Evolutionary conservation across 2,797 vertebrate species (phyloP).

Genomic region (Tolypeutes matacus): DNA sequence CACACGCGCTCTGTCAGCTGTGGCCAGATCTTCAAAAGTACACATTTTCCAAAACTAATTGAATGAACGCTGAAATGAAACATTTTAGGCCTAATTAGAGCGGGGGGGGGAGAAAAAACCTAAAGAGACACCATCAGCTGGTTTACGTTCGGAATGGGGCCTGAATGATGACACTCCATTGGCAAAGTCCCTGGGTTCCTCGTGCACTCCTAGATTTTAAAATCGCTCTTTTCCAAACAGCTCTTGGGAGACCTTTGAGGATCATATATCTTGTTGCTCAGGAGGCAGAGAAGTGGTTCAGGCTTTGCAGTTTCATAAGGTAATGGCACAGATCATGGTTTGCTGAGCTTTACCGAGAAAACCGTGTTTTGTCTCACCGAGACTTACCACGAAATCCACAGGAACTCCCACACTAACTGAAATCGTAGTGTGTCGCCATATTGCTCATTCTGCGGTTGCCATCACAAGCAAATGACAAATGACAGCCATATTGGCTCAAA

Average conservation of each 20-base stretch:
- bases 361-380: conserved; percentile 23
- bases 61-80: conserved; percentile 61
- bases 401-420: conserved; percentile 40
- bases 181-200: conserved; percentile 26
- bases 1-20: conserved; percentile 60
- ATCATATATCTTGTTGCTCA: not conserved
- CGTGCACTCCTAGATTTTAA: conserved; percentile 50
- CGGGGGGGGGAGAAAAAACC: not conserved
- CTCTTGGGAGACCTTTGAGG: conserved; percentile 14
- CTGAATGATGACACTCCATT: conserved; percentile 61
- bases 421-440: conserved; percentile 27
- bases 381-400: conserved; percentile 54
- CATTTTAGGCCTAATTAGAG: conserved; percentile 65
- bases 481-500: conserved; percentile 68
- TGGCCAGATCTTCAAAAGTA: conserved; percentile 68
- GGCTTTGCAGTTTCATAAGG: conserved; percentile 32
- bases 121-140: conserved; percentile 59
- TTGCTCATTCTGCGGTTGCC: conserved; percentile 27
- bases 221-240: conserved; percentile 54
- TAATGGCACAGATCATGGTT: not conserved
- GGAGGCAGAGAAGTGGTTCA: conserved; percentile 39
- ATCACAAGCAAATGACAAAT: conserved; percentile 73
- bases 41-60: conserved; percentile 70
- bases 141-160: conserved; percentile 13
- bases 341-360: not conserved